A percentile compares a stretch with the other conserved stretches of the same genome.
Conservation (phyloP, 2,888 invertebrate genomes). For the Tenthredo distinguenda region DNA sequence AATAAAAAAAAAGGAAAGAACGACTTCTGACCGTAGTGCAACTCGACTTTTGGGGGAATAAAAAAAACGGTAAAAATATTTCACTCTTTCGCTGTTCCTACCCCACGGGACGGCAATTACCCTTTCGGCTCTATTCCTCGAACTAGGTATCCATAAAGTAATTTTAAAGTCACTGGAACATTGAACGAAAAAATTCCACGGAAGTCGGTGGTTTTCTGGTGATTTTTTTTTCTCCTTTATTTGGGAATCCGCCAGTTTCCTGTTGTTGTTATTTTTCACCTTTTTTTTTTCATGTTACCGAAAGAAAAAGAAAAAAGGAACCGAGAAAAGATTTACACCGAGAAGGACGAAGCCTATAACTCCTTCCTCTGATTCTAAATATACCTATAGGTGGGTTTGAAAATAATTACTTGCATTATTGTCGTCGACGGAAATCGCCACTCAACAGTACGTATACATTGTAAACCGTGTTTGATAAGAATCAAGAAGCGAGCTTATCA, state of each 20-base stretch:
- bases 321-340: background rate
- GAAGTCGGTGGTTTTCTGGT: background rate
- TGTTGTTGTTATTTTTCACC: background rate
- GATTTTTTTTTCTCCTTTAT: background rate
- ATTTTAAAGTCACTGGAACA: constrained; percentile 61
- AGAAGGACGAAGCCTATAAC: background rate
- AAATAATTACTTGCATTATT: background rate
- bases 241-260: background rate
- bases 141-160: constrained; percentile 17
- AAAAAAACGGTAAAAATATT: constrained; percentile 53
- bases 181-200: constrained; percentile 1
- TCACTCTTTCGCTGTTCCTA: constrained; percentile 43
- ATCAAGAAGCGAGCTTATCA: background rate
- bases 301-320: background rate
- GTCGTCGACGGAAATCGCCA: background rate
- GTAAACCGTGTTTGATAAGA: background rate
- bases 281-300: background rate
- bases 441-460: background rate
- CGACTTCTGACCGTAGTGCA: background rate
- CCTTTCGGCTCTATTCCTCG: background rate
- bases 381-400: background rate
- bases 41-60: constrained; percentile 8
- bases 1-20: background rate
- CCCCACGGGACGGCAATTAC: background rate
- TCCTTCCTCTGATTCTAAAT: background rate